Percentiles rank a stretch among this genome's conserved stretches.
These are phyloP conservation scores for Entelurus aequoreus DNA, from an alignment of 2,113 vertebrate genomes.

Conservation along the genomic window DNA sequence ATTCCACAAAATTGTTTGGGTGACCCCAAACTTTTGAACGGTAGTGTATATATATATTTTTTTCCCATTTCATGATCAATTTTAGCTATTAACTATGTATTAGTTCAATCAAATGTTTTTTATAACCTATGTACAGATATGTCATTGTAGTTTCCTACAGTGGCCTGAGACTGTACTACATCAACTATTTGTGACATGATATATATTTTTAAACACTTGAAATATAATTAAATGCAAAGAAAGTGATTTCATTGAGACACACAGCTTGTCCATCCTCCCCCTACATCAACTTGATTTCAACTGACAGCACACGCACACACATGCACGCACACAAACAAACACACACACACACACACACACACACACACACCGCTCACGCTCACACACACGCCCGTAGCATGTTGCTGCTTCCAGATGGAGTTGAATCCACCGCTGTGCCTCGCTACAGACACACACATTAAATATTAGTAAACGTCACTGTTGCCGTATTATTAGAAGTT, in stretches of 20 bases:
- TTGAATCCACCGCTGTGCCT: constrained; percentile 39
- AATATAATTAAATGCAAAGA: neutral
- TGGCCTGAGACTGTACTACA: too few species aligned
- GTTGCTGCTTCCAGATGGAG: constrained; percentile 50
- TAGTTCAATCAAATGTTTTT: too few species aligned
- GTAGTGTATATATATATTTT: too few species aligned
- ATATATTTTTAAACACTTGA: neutral
- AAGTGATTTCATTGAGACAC: constrained; percentile 7
- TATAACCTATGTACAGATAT: too few species aligned
- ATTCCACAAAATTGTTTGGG: too few species aligned
- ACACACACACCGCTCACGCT: constrained; percentile 1
- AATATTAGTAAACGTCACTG: neutral
- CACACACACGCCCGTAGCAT: constrained; percentile 18
- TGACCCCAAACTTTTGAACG: too few species aligned
- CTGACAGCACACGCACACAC: constrained; percentile 27
- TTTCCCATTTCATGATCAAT: too few species aligned
- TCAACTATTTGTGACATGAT: too few species aligned
- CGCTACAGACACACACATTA: neutral
- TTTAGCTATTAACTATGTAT: too few species aligned
- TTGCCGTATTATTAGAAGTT: too few species aligned
- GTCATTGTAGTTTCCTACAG: too few species aligned
- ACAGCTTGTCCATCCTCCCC: constrained; percentile 22
- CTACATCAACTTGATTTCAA: constrained; percentile 38
- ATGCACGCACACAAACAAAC: neutral
- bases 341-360: neutral